A percentile compares a stretch with the other conserved stretches of the same genome.
These are phyloP conservation scores for Papilio gigon DNA, from an alignment of 2,888 invertebrate genomes.

Conservation along the genomic window DNA sequence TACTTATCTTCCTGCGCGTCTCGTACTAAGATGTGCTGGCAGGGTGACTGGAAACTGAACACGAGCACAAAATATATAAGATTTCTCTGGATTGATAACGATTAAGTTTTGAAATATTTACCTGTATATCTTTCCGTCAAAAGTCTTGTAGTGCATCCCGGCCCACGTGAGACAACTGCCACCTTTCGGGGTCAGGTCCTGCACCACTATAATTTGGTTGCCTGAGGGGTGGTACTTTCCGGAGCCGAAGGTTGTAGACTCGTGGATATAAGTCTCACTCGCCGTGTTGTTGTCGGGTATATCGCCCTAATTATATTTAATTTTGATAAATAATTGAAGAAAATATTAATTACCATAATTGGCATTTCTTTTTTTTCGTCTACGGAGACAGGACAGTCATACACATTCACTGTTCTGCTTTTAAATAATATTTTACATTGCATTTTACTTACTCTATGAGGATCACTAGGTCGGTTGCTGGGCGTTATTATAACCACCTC, in stretches of 20 bases:
- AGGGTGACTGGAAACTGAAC: slow-evolving; percentile 88
- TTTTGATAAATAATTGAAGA: neutral
- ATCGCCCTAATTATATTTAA: neutral
- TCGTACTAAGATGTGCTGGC: slow-evolving; percentile 88
- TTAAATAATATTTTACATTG: neutral
- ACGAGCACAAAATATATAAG: slow-evolving; percentile 28
- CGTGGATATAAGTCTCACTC: slow-evolving; percentile 8
- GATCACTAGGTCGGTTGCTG: slow-evolving; percentile 51
- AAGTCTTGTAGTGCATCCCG: slow-evolving; percentile 91
- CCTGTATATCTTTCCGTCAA: slow-evolving; percentile 91
- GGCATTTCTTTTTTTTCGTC: neutral
- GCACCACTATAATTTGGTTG: slow-evolving; percentile 59
- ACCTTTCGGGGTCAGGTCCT: slow-evolving; percentile 80
- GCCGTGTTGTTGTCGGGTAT: slow-evolving; percentile 25
- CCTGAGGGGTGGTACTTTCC: slow-evolving; percentile 43
- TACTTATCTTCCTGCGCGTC: slow-evolving; percentile 88
- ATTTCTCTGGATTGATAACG: neutral
- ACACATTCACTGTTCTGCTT: too few relatives aligned
- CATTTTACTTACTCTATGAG: slow-evolving; percentile 53
- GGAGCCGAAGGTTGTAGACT: slow-evolving; percentile 40
- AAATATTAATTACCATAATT: slow-evolving; percentile 9
- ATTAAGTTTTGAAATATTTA: slow-evolving; percentile 51
- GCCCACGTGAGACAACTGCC: slow-evolving; percentile 92
- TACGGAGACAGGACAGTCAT: neutral
- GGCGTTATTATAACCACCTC: slow-evolving; percentile 65